Percentiles rank a stretch among this genome's conserved stretches.
Evolutionary conservation across 2,113 vertebrate species (phyloP).

Genomic region (Azemiops feae): DNA sequence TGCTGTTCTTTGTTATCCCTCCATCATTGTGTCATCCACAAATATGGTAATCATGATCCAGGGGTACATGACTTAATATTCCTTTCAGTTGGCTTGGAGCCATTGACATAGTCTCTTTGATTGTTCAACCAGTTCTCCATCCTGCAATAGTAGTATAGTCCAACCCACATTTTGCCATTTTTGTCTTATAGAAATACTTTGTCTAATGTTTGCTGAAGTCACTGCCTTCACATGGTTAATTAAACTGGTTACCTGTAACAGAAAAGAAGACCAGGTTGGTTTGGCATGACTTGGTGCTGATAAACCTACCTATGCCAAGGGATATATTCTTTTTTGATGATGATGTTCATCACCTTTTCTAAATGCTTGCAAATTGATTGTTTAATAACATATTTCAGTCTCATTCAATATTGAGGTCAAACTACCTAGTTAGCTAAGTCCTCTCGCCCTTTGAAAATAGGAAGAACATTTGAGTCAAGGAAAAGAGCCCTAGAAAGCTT

Average conservation of each 20-base stretch:
- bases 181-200: not conserved
- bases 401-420: not conserved
- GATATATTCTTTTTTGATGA: not conserved
- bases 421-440: not conserved
- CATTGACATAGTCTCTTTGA: not conserved
- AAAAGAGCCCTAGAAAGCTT: not conserved
- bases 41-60: not conserved
- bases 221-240: not conserved
- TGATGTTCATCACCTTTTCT: not conserved
- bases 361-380: not conserved
- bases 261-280: not conserved
- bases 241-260: not conserved
- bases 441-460: not conserved
- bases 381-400: not conserved
- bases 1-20: not conserved
- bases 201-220: not conserved
- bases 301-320: not conserved
- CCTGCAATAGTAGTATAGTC: not conserved
- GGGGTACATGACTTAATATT: not conserved
- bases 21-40: not conserved
- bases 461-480: not conserved
- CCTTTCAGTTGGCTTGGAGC: not conserved
- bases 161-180: not conserved
- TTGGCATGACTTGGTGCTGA: not conserved
- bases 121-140: not conserved